Evolutionary conservation across 2,797 vertebrate genomes (phyloP).

Genomic region (Sternotherus odoratus): DNA sequence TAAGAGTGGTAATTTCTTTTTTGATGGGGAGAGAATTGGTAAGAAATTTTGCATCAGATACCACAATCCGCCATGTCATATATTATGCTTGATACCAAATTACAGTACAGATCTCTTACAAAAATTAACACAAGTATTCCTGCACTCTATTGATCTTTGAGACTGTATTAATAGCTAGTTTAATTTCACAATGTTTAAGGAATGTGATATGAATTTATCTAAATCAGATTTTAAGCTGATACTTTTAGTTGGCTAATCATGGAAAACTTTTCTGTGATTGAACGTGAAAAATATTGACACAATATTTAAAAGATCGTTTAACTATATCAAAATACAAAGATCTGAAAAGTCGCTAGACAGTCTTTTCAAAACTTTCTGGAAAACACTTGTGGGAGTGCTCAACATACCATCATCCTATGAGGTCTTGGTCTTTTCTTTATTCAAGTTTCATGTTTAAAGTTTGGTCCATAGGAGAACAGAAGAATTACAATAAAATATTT

Average conservation of each 20-base stretch:
- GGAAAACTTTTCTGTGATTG: neutral
- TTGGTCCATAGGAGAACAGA: neutral
- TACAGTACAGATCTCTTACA: fast-evolving
- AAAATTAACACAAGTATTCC: fast-evolving
- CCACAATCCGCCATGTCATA: fast-evolving
- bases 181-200: neutral
- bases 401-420: neutral
- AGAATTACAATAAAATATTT: neutral
- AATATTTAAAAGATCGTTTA: neutral
- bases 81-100: neutral
- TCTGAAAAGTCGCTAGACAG: neutral
- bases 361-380: neutral
- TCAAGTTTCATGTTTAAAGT: neutral
- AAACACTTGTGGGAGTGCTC: neutral
- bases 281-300: neutral
- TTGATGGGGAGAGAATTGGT: neutral
- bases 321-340: neutral
- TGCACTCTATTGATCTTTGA: fast-evolving
- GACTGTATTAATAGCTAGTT: neutral
- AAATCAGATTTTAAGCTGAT: neutral
- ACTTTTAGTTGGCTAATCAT: neutral
- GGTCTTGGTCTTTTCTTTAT: neutral
- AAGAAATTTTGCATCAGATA: neutral
- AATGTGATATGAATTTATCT: neutral
- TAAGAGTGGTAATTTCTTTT: neutral